These are phyloP conservation scores for Cheilosia vernalis DNA, from an alignment of 2,888 invertebrate species.

Conservation along the genomic window DNA sequence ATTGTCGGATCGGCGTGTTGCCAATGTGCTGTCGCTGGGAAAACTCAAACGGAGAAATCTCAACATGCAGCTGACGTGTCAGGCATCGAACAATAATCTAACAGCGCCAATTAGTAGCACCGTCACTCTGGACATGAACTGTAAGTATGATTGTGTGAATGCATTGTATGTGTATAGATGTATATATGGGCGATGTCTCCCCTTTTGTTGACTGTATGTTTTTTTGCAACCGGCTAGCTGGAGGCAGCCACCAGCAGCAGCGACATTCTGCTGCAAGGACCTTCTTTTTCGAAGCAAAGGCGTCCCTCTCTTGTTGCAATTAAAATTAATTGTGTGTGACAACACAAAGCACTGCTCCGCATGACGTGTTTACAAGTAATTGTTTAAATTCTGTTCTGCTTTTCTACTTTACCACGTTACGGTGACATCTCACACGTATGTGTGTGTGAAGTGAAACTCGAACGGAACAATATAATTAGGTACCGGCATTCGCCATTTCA, in stretches of 20 bases:
- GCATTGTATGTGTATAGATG: background rate
- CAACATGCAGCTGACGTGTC: conserved; percentile 87
- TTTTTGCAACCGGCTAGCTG: conserved; percentile 15
- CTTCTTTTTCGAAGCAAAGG: conserved; percentile 19
- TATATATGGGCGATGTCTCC: background rate
- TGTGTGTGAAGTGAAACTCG: conserved; percentile 13
- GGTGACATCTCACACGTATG: background rate
- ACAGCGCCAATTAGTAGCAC: conserved; percentile 87
- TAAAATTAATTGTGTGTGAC: conserved; percentile 77
- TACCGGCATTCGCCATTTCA: conserved; percentile 7
- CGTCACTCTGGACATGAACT: conserved; percentile 87
- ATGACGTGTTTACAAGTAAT: conserved; percentile 58
- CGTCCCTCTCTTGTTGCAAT: conserved; percentile 67
- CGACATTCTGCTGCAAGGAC: conserved; percentile 8
- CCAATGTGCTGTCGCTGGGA: conserved; percentile 86
- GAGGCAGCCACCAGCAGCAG: conserved; percentile 12
- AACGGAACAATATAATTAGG: conserved; percentile 44
- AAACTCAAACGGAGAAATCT: conserved; percentile 87
- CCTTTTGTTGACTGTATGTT: conserved; percentile 34
- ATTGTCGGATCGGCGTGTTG: conserved; percentile 86
- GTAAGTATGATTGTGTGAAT: conserved; percentile 84
- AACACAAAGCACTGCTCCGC: conserved; percentile 58
- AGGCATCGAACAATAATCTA: conserved; percentile 88
- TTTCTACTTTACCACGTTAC: conserved; percentile 55
- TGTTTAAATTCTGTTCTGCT: conserved; percentile 46